A percentile compares a stretch with the other conserved stretches of the same genome.
Conservation (phyloP, 2,888 invertebrate genomes). For the Ormyrus pomaceus region DNA sequence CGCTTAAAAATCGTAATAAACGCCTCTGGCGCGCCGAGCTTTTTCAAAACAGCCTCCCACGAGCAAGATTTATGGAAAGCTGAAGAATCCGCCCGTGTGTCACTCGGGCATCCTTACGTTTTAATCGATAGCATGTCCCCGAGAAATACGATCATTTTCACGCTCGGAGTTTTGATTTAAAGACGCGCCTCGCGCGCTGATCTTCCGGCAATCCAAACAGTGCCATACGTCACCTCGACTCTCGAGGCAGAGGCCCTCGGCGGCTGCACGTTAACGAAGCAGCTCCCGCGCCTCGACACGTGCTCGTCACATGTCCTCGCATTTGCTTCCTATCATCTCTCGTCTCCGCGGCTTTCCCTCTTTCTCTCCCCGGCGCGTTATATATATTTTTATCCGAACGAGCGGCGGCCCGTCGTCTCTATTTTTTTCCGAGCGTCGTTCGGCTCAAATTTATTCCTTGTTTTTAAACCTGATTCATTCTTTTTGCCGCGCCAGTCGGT, state of each 20-base stretch:
- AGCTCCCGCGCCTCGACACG: slow-evolving; percentile 64
- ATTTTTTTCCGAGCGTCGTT: slow-evolving; percentile 24
- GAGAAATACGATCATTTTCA: not conserved
- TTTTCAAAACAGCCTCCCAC: no score
- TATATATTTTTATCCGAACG: slow-evolving; percentile 49
- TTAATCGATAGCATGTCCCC: slow-evolving; percentile 1
- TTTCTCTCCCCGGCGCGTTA: slow-evolving; percentile 1
- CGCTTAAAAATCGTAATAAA: no score
- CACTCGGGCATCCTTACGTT: not conserved
- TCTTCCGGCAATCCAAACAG: slow-evolving; percentile 42
- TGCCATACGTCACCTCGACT: slow-evolving; percentile 45
- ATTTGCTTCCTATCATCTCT: slow-evolving; percentile 55
- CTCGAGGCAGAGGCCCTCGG: slow-evolving; percentile 15
- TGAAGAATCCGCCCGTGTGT: not conserved
- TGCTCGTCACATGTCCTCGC: slow-evolving; percentile 73
- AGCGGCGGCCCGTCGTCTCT: not conserved
- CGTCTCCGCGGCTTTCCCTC: slow-evolving; percentile 40
- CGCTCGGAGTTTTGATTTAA: slow-evolving; percentile 35
- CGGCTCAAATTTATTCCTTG: slow-evolving; percentile 53
- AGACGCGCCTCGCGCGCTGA: slow-evolving; percentile 7
- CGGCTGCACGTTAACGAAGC: slow-evolving; percentile 65
- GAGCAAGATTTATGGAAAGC: no score
- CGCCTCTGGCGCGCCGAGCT: no score
- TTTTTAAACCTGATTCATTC: slow-evolving; percentile 49
- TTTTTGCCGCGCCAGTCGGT: slow-evolving; percentile 2